Evolutionary conservation across 2,113 vertebrate genomes (phyloP).

Genomic region (Prionailurus bengalensis): DNA sequence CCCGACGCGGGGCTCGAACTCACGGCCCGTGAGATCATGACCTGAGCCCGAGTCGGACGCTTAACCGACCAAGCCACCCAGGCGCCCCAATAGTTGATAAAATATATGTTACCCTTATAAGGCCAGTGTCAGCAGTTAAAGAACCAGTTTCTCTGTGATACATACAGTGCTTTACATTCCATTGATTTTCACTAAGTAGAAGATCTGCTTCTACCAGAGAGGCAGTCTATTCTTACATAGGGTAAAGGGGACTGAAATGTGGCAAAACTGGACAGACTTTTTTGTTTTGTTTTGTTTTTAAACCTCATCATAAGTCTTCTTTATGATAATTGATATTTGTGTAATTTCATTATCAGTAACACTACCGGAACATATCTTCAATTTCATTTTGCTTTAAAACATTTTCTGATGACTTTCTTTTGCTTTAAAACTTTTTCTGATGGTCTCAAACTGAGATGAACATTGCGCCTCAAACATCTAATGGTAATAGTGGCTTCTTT

Average conservation of each 20-base stretch:
- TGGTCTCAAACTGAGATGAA: not conserved
- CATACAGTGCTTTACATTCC: not conserved
- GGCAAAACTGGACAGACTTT: not conserved
- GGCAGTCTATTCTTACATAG: not conserved
- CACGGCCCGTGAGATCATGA: too few relatives aligned
- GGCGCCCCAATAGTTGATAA: not conserved
- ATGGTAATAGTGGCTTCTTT: not conserved
- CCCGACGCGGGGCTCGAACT: too few relatives aligned
- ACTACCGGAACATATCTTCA: not conserved
- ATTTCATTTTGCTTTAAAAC: not conserved
- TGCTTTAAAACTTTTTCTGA: not conserved
- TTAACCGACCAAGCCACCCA: too few relatives aligned
- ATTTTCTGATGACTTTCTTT: not conserved
- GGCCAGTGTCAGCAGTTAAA: not conserved
- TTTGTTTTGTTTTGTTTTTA: not conserved
- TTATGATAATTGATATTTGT: conserved; percentile 15
- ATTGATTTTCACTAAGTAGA: not conserved
- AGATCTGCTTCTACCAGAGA: not conserved
- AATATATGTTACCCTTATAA: not conserved
- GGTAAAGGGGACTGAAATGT: not conserved
- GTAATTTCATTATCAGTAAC: conserved; percentile 4
- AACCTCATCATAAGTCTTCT: not conserved
- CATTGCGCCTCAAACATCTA: not conserved
- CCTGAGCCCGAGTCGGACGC: too few relatives aligned
- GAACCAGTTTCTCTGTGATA: not conserved